Percentiles rank a stretch among this genome's conserved stretches.
phyloP scores from a whole-genome alignment of 2,888 invertebrate genomes.

The Sympetrum striolatum region DNA sequence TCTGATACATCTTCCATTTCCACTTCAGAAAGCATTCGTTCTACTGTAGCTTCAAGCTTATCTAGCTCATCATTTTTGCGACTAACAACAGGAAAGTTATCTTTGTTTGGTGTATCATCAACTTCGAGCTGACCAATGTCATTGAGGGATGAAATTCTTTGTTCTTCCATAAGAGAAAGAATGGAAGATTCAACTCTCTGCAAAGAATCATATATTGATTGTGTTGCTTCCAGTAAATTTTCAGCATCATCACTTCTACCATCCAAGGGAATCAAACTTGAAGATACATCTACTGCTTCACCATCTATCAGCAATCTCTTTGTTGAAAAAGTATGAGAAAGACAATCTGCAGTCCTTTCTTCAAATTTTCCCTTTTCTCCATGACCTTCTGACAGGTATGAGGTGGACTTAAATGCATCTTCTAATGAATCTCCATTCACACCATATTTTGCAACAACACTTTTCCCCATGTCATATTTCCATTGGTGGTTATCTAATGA shows the following conservation, averaged over 20 bases:
- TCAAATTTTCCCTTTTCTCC: not conserved
- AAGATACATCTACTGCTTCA: not conserved
- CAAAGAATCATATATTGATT: conserved; percentile 22
- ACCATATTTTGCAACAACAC: not conserved
- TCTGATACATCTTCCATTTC: conserved; percentile 3
- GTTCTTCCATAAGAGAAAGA: conserved; percentile 22
- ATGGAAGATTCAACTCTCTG: conserved; percentile 19
- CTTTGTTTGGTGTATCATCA: not conserved
- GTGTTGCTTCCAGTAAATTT: not conserved
- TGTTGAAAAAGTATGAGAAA: not conserved
- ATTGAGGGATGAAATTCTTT: not conserved
- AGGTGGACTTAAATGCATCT: not conserved
- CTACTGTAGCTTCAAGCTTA: conserved; percentile 24
- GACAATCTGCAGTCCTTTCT: not conserved
- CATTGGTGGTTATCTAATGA: not conserved
- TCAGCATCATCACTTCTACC: not conserved
- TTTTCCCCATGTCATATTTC: not conserved
- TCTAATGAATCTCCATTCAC: not conserved
- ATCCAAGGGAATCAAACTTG: not conserved
- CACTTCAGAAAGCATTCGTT: conserved; percentile 44
- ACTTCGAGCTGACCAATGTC: not conserved
- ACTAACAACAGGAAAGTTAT: not conserved
- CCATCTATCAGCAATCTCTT: conserved; percentile 13
- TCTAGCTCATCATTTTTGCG: conserved; percentile 14
- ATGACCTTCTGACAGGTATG: too few species aligned